Conservation (phyloP, 2,113 vertebrate genomes). For the Toxotes chatareus region DNA sequence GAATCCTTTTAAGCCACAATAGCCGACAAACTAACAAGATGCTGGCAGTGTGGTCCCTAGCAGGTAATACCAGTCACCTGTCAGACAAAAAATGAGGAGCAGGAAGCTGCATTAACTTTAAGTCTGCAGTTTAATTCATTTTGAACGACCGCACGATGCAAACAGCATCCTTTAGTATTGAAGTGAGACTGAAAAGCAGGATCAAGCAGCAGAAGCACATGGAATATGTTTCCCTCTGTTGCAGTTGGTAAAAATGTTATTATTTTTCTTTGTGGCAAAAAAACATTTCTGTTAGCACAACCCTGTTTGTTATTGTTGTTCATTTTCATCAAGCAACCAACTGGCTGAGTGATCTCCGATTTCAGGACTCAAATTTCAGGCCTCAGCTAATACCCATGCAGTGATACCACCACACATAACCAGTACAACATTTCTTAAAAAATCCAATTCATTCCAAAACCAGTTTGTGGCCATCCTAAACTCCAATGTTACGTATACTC, state of each 20-base stretch:
- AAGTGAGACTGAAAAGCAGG: conserved; percentile 13
- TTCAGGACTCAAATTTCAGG: conserved; percentile 27
- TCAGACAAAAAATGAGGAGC: neutral
- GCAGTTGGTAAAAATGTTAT: neutral
- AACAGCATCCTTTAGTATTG: neutral
- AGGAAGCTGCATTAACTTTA: neutral
- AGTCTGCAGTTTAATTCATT: neutral
- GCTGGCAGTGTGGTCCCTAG: conserved; percentile 1
- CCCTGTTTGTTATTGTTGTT: conserved; percentile 12
- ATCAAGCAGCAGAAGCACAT: neutral
- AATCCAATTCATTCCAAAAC: neutral
- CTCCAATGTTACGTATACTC: neutral
- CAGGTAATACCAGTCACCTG: conserved; percentile 3
- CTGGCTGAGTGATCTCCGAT: neutral
- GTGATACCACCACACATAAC: neutral
- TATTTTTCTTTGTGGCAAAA: conserved; percentile 4
- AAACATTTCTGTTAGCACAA: conserved; percentile 13
- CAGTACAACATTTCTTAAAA: neutral
- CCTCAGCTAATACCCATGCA: neutral
- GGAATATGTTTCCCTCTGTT: neutral
- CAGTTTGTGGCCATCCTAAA: neutral
- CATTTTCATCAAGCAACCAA: conserved; percentile 22
- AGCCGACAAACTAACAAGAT: neutral
- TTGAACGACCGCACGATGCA: neutral
- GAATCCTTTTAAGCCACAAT: conserved; percentile 23